Percentiles rank a stretch among this genome's conserved stretches.
These are phyloP conservation scores for Thunnus albacares DNA, from an alignment of 2,797 vertebrate genomes.

Conservation along the genomic window DNA sequence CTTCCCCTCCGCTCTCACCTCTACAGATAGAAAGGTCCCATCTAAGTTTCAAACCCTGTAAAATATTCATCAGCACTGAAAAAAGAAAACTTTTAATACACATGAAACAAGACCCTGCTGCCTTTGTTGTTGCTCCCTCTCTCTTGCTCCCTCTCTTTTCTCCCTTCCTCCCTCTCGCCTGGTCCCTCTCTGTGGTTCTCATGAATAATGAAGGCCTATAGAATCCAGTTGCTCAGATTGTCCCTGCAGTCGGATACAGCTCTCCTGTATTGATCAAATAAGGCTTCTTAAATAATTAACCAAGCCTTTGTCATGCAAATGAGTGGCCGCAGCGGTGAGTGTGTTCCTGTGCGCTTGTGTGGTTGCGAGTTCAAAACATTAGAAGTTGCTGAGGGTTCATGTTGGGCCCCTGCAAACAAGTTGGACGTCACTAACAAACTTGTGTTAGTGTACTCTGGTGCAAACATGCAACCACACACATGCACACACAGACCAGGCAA, in stretches of 20 bases:
- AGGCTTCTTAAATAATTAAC: constrained; percentile 88
- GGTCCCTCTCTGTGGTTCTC: constrained; percentile 77
- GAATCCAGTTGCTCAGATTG: constrained; percentile 84
- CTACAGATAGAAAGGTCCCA: constrained; percentile 71
- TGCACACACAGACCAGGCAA: constrained; percentile 32
- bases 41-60: constrained; percentile 82
- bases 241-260: constrained; percentile 85
- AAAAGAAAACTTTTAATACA: constrained; percentile 85
- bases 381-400: constrained; percentile 60
- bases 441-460: constrained; percentile 3
- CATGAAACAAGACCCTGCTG: constrained; percentile 81
- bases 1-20: constrained; percentile 73
- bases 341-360: constrained; percentile 45
- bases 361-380: constrained; percentile 54
- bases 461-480: constrained; percentile 15
- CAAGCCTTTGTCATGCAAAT: constrained; percentile 88
- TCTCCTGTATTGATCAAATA: constrained; percentile 89
- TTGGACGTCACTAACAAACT: constrained; percentile 33
- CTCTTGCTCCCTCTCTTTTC: constrained; percentile 67
- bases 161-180: constrained; percentile 58
- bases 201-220: constrained; percentile 84
- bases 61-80: constrained; percentile 86
- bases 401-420: constrained; percentile 52
- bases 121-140: constrained; percentile 78
- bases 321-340: constrained; percentile 64